Base-by-base conservation (phyloP, 2,888 invertebrate genomes). In the Drosophila affinis region DNA sequence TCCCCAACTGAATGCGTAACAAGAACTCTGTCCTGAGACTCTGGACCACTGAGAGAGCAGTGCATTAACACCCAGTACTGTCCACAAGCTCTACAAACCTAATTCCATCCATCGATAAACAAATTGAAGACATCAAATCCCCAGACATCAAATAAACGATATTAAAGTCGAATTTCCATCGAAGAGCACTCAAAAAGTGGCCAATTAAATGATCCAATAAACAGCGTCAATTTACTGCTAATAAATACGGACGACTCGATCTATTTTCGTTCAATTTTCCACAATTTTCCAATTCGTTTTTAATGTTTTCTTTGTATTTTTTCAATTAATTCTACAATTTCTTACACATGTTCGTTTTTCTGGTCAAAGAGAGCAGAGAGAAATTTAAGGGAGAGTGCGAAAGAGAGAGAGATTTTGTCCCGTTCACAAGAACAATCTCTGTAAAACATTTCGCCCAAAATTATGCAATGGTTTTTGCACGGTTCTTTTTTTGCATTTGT, bases 191-290 rank as follows among this genome's bases (percentile, higher is more conserved):
- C 75, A 62, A 79, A 64, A 79, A 87, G 71, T 81, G 75, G 68
- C 68, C 75, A 84, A 81, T 79, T 79, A 81, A 88, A 87, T 81
- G 79, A 84, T 84, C 77, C 62, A 78, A 84, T 73, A 87, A 84
- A 81, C 75, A 75, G 58, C 34, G 34, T 45, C 53, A 71, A 74
- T 77, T 72, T 80, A 74, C 56, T 61, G 58, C 73, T 70, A 64
- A 73, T 69, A 77, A 55, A 73, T 60, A 53, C 62, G 67, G 45
- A 54, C 61, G 52, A 62, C 76, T 80, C 72, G 53, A 72, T 67
- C 62, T 81, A 67, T 73, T 85, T 81, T 73, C 55, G 59, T 53
- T 47, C 12, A 46, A 21, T 55, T 49, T 61, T 72, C 54, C 71
- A 72, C 56, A 46, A 14, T 32, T 58, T 62, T 62, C 71, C 51